phyloP scores from a whole-genome alignment of 2,797 vertebrate genomes.

The Gambusia yucatana region DNA sequence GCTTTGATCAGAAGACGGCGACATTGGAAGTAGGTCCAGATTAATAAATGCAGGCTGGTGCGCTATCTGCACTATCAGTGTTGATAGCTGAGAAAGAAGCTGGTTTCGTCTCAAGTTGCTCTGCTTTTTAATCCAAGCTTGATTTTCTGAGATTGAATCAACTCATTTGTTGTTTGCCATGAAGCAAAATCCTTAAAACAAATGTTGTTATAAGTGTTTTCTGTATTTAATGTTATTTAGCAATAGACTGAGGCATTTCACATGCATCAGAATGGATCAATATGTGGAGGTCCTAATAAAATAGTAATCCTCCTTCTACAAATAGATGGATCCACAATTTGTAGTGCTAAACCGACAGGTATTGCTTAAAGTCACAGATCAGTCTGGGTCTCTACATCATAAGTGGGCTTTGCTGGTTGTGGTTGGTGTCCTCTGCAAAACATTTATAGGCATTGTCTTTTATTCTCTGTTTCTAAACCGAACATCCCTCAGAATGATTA shows the following conservation, averaged over 20 bases:
- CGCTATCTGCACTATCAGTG: slow-evolving; percentile 41
- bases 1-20: neutral
- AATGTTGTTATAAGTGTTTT: neutral
- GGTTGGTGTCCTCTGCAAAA: neutral
- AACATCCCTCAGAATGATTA: neutral
- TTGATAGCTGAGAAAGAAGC: slow-evolving; percentile 20
- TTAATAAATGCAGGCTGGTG: neutral
- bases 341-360: neutral
- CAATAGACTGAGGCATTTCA: neutral
- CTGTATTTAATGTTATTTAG: neutral
- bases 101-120: slow-evolving; percentile 36
- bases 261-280: neutral
- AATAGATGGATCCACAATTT: neutral
- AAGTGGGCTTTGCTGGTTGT: neutral
- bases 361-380: neutral
- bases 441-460: neutral
- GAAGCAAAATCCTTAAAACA: neutral
- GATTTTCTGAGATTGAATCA: slow-evolving; percentile 25
- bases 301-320: neutral
- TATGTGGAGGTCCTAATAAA: neutral
- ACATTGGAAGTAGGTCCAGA: neutral
- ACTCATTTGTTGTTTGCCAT: neutral
- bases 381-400: neutral
- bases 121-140: slow-evolving; percentile 32
- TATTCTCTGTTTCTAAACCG: neutral